These are phyloP conservation scores for Crypturellus tataupa DNA, from an alignment of 2,797 vertebrate species.

Conservation along the genomic window DNA sequence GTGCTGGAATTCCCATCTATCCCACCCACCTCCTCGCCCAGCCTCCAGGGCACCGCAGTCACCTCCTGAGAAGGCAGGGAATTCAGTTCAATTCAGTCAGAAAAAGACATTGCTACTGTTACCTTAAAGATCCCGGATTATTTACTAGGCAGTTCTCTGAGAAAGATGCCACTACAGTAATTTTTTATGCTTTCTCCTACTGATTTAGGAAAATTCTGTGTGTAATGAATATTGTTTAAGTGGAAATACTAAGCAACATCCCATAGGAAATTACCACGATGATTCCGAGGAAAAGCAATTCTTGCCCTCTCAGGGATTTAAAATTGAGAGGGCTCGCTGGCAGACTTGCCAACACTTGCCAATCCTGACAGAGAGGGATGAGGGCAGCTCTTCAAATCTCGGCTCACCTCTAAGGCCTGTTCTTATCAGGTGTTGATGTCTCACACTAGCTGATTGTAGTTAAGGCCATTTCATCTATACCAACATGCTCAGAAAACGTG, in stretches of 20 bases:
- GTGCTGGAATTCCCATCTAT: slow-evolving; percentile 38
- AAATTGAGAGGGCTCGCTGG: neutral
- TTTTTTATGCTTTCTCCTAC: slow-evolving; percentile 11
- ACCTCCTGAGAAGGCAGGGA: neutral
- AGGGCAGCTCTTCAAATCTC: neutral
- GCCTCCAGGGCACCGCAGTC: slow-evolving; percentile 57
- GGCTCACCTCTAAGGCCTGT: accelerated
- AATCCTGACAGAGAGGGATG: neutral
- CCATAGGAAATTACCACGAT: neutral
- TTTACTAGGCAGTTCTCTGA: neutral
- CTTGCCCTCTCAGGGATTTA: neutral
- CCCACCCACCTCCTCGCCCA: slow-evolving; percentile 68
- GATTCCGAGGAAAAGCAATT: neutral
- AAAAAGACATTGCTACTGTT: neutral
- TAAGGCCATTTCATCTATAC: neutral
- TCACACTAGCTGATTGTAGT: neutral
- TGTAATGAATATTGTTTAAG: neutral
- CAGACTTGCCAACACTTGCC: neutral
- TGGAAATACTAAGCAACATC: neutral
- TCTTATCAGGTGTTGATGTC: neutral
- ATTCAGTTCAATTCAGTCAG: slow-evolving; percentile 44
- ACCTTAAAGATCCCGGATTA: neutral
- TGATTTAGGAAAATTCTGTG: neutral
- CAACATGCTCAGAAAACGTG: neutral
- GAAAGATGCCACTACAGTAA: neutral